phyloP scores from a whole-genome alignment of 2,113 vertebrate genomes.

The Strix uralensis region DNA sequence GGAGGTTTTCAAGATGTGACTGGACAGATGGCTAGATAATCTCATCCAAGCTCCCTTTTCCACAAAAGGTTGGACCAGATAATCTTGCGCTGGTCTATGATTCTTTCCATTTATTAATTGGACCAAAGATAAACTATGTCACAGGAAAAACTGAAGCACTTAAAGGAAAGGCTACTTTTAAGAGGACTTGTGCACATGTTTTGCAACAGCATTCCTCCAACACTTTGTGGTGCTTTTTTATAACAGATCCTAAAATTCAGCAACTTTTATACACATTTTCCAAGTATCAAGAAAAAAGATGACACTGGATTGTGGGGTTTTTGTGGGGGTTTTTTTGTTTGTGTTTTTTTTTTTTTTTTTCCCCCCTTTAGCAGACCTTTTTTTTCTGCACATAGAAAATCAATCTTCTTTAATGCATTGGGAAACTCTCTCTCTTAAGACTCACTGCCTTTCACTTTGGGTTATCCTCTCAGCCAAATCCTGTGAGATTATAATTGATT shows the following conservation, averaged over 20 bases:
- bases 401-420: neutral
- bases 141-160: neutral
- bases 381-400: slow-evolving; percentile 21
- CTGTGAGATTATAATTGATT: slow-evolving; percentile 56
- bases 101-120: neutral
- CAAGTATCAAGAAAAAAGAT: neutral
- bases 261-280: neutral
- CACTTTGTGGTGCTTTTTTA: neutral
- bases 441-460: slow-evolving; percentile 17
- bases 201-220: neutral
- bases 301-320: neutral
- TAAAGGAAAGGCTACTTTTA: neutral
- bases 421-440: neutral
- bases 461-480: slow-evolving; percentile 44
- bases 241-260: neutral
- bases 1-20: neutral
- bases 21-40: neutral
- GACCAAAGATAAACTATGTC: neutral
- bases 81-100: neutral
- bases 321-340: neutral
- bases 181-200: neutral
- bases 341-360: neutral
- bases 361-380: neutral
- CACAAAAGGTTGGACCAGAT: too few species aligned
- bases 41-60: neutral